These are phyloP conservation scores for Aphodius granarius DNA, from an alignment of 2,888 invertebrate genomes.

Conservation along the genomic window DNA sequence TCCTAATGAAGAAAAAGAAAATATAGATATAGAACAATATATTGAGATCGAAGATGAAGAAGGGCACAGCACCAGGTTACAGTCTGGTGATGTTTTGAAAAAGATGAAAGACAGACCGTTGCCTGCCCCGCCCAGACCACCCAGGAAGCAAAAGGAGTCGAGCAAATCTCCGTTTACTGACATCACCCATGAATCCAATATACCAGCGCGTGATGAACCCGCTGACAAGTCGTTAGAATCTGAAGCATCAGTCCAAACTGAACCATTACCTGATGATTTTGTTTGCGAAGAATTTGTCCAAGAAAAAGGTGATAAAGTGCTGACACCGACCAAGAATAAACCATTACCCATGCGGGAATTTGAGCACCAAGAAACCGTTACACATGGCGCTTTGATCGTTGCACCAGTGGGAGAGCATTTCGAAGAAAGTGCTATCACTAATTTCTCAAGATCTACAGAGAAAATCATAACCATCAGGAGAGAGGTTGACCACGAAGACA, in stretches of 20 bases:
- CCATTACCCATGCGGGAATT: slow-evolving; percentile 63
- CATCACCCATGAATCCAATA: slow-evolving; percentile 45
- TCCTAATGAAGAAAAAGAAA: slow-evolving; percentile 49
- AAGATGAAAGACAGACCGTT: slow-evolving; percentile 85
- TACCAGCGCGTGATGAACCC: slow-evolving; percentile 26
- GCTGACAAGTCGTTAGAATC: slow-evolving; percentile 58
- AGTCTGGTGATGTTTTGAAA: slow-evolving; percentile 74
- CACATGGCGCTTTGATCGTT: slow-evolving; percentile 68
- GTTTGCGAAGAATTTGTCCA: slow-evolving; percentile 64
- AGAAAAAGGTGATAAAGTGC: slow-evolving; percentile 43
- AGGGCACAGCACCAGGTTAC: slow-evolving; percentile 60
- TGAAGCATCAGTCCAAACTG: slow-evolving; percentile 82
- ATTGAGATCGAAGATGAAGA: slow-evolving; percentile 64
- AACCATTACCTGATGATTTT: slow-evolving; percentile 79
- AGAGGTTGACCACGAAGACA: slow-evolving; percentile 40
- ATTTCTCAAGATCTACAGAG: slow-evolving; percentile 37
- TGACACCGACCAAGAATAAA: slow-evolving; percentile 53
- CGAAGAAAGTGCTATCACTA: slow-evolving; percentile 31
- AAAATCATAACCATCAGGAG: slow-evolving; percentile 42
- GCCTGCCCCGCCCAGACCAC: slow-evolving; percentile 85
- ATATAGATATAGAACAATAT: slow-evolving; percentile 59
- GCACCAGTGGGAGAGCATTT: slow-evolving; percentile 49
- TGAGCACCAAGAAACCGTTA: slow-evolving; percentile 62
- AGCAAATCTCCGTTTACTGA: slow-evolving; percentile 38
- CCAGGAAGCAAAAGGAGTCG: slow-evolving; percentile 55